A percentile compares a stretch with the other conserved stretches of the same genome.
phyloP scores from a whole-genome alignment of 2,888 invertebrate species.

The Siphlonurus alternatus region DNA sequence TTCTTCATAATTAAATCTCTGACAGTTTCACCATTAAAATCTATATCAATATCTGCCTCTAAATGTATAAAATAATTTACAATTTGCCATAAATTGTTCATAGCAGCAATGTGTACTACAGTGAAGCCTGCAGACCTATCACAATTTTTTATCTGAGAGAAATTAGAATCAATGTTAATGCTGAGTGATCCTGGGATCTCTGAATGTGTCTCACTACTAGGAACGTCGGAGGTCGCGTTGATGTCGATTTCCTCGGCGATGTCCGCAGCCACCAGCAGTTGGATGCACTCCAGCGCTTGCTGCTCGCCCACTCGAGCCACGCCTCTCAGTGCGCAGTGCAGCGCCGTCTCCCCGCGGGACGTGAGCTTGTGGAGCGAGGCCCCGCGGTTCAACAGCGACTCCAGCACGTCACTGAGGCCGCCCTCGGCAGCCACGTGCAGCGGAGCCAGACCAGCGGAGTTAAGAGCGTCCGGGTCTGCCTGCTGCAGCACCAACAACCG shows the following conservation, averaged over 20 bases:
- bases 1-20: conserved; percentile 10
- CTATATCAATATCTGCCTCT: conserved; percentile 10
- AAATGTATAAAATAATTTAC: conserved; percentile 9
- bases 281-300: background rate
- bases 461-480: background rate
- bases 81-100: conserved; percentile 11
- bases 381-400: conserved; percentile 17
- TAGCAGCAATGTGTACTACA: conserved; percentile 13
- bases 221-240: background rate
- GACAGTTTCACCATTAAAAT: conserved; percentile 11
- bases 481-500: too few relatives aligned
- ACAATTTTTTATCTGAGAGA: too few relatives aligned
- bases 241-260: background rate
- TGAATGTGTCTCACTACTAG: background rate
- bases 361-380: background rate
- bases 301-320: background rate
- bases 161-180: too few relatives aligned
- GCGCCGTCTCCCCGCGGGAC: conserved; percentile 13
- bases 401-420: conserved; percentile 32
- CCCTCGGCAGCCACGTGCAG: conserved; percentile 17
- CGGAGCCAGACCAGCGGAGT: too few relatives aligned
- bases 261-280: background rate
- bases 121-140: conserved; percentile 6
- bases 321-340: conserved; percentile 15
- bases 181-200: too few relatives aligned